Percentiles rank a stretch among this genome's conserved stretches.
Conservation (phyloP, 2,797 vertebrate species). For the Scomberomorus guttatus region DNA sequence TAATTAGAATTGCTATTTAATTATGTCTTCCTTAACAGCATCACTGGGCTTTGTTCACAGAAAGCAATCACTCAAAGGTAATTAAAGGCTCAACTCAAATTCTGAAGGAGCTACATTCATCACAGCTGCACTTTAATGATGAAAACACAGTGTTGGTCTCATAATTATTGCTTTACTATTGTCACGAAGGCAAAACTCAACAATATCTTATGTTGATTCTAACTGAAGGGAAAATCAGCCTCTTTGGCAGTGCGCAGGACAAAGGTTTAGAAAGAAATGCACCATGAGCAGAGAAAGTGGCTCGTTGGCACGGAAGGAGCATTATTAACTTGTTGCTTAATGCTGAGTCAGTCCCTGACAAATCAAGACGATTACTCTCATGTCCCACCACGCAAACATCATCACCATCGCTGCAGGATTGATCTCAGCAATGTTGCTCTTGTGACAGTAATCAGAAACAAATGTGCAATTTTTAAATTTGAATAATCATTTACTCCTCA, state of each 20-base stretch:
- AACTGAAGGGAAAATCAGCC: constrained; percentile 30
- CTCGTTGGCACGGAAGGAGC: constrained; percentile 55
- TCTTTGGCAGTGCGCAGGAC: constrained; percentile 17
- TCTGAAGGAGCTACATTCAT: constrained; percentile 63
- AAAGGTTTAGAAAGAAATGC: constrained; percentile 29
- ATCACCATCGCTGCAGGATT: constrained; percentile 31
- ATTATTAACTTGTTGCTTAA: constrained; percentile 50
- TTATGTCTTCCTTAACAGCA: constrained; percentile 49
- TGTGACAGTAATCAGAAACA: constrained; percentile 23
- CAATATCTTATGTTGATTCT: constrained; percentile 40
- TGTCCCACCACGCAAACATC: constrained; percentile 19
- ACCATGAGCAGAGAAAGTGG: constrained; percentile 44
- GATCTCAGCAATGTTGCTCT: constrained; percentile 1
- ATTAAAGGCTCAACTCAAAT: constrained; percentile 71
- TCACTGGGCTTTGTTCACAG: constrained; percentile 53
- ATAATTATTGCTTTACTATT: constrained; percentile 66
- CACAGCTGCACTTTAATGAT: constrained; percentile 63
- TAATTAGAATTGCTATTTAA: constrained; percentile 68
- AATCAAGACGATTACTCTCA: constrained; percentile 29
- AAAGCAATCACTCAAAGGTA: constrained; percentile 67
- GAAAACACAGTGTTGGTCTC: constrained; percentile 50
- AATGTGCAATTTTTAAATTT: constrained; percentile 17
- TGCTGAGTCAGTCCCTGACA: constrained; percentile 51
- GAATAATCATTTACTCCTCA: background rate
- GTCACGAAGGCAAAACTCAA: constrained; percentile 58